These are phyloP conservation scores for Sebastes iracundus DNA, from an alignment of 2,797 vertebrate genomes.

Conservation along the genomic window DNA sequence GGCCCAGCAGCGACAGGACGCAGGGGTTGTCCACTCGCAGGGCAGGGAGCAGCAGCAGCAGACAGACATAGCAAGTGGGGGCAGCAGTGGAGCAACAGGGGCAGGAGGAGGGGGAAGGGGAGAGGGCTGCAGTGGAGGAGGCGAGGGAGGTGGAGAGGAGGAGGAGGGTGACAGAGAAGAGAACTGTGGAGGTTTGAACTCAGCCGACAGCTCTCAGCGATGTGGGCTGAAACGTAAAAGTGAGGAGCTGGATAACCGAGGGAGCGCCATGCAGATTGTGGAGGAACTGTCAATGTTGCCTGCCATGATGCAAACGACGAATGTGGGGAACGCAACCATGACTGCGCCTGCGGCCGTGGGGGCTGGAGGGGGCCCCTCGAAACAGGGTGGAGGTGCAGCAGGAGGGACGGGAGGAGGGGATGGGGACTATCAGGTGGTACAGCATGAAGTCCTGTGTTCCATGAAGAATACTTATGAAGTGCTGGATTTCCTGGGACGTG, in stretches of 20 bases:
- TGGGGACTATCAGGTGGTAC: conserved; percentile 97
- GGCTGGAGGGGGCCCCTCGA: conserved; percentile 84
- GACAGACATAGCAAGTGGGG: conserved; percentile 80
- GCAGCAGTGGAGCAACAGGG: conserved; percentile 80
- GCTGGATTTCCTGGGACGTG: conserved; percentile 97
- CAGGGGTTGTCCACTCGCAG: conserved; percentile 70
- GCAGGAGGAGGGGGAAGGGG: conserved; percentile 78
- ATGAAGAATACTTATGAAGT: conserved; percentile 99
- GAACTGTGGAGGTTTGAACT: conserved; percentile 85
- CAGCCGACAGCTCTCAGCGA: conserved; percentile 91
- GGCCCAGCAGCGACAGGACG: conserved; percentile 64
- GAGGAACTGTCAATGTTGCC: conserved; percentile 97
- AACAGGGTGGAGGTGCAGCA: conserved; percentile 83
- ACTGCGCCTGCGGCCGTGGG: conserved; percentile 87
- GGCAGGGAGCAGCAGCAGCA: conserved; percentile 73
- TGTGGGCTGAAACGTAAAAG: conserved; percentile 99
- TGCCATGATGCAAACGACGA: conserved; percentile 96
- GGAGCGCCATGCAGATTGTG: conserved; percentile 97
- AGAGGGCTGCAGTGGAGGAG: conserved; percentile 74
- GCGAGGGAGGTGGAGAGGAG: conserved; percentile 57
- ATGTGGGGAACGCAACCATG: conserved; percentile 88
- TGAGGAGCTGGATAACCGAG: conserved; percentile 92
- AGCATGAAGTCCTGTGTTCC: conserved; percentile 97
- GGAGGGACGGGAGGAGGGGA: conserved; percentile 85
- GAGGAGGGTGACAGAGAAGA: conserved; percentile 70